Conservation (phyloP, 1,140 invertebrate species). For the Pinna nobilis region DNA sequence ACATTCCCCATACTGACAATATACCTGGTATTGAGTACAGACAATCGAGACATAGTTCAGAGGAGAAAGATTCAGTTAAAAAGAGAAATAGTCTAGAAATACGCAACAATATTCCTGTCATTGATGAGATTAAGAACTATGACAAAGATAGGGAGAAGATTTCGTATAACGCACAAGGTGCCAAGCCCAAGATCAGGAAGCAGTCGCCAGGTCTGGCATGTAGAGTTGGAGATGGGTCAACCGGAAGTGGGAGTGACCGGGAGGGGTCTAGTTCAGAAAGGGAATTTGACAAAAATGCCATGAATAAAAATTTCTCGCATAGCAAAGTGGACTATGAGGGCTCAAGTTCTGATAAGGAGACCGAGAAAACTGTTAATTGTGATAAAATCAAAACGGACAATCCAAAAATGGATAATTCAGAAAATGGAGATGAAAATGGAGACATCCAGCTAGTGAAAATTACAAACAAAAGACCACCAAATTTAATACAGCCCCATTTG, state of each 20-base stretch:
- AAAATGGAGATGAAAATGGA: conserved; percentile 5
- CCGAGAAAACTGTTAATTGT: not conserved
- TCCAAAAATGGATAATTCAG: conserved; percentile 8
- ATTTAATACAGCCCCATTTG: conserved; percentile 25
- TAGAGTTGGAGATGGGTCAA: conserved; percentile 57
- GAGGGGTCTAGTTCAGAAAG: conserved; percentile 54
- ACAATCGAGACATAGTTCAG: conserved; percentile 19
- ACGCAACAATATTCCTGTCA: conserved; percentile 71
- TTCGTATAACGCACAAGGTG: conserved; percentile 52
- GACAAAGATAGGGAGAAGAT: conserved; percentile 57
- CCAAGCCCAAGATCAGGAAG: conserved; percentile 69
- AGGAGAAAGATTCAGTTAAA: conserved; percentile 19
- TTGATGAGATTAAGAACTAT: conserved; percentile 69
- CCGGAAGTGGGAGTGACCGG: conserved; percentile 44
- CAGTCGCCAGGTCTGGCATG: conserved; percentile 72
- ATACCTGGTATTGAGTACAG: too few relatives aligned
- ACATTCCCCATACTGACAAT: too few relatives aligned
- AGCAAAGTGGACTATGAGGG: too few relatives aligned
- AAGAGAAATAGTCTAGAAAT: conserved; percentile 72
- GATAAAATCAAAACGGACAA: not conserved
- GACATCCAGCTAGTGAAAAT: conserved; percentile 16
- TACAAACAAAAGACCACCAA: not conserved
- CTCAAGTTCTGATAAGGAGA: conserved; percentile 4
- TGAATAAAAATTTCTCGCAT: too few relatives aligned
- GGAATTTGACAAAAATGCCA: conserved; percentile 32